Conservation (phyloP, 2,113 vertebrate species). For the Antennarius striatus region DNA sequence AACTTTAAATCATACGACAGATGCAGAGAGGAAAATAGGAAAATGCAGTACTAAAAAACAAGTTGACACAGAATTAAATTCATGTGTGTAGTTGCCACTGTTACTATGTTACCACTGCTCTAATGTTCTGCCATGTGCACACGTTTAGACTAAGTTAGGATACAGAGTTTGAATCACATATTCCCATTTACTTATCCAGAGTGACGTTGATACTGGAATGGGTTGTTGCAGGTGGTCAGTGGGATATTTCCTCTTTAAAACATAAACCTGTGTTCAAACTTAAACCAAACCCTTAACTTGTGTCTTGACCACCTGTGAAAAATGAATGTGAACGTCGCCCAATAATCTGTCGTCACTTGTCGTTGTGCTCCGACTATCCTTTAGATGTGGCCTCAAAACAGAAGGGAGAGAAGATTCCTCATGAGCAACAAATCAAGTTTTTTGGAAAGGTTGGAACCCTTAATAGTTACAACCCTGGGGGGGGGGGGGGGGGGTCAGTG, state of each 20-base stretch:
- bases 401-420: constrained; percentile 88
- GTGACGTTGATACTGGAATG: too few species aligned
- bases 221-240: background rate
- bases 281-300: background rate
- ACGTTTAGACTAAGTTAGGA: background rate
- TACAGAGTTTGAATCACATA: background rate
- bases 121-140: too few species aligned
- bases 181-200: too few species aligned
- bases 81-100: too few species aligned
- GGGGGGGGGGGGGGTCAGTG: too few species aligned
- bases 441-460: constrained; percentile 80
- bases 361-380: background rate
- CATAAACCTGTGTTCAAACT: too few species aligned
- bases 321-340: background rate
- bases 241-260: background rate
- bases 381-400: constrained; percentile 85
- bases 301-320: background rate
- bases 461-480: background rate
- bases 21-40: too few species aligned
- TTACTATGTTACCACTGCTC: too few species aligned
- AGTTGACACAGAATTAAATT: too few species aligned
- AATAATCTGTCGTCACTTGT: background rate
- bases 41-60: too few species aligned
- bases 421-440: constrained; percentile 97
- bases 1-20: too few species aligned